Evolutionary conservation across 1,140 invertebrate species (phyloP), one percentile per base, ranked within the genome.

Genomic region (Megalonaias nervosa): DNA sequence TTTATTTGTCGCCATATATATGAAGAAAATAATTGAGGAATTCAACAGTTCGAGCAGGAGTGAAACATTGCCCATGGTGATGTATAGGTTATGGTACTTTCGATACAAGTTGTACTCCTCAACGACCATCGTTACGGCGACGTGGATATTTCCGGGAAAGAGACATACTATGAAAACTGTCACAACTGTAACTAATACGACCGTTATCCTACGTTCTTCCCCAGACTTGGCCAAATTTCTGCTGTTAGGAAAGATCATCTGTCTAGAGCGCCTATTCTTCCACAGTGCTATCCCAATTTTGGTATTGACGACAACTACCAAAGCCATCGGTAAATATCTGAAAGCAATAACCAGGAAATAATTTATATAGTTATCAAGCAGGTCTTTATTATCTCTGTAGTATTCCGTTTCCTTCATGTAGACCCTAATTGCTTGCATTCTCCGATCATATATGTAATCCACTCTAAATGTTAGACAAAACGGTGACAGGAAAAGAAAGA

Each of bases 1-100:
- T 16, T 68, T 71, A 67, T 66, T 81, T 23, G 67, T 66, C n/a
- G 62, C 58, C 72, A 79, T 81, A 62, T 81, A 79, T 23, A 74
- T 70, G 31, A 79, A 61, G 62, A 78, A 79, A 66, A 79, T 81
- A 62, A 67, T 23, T 9, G 71, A 79, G 4, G 75, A 75, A 58
- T 79, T 81, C 59, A 67, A 13, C 11, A 66, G 61, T 26, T 67
- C 77, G 13, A 75, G 65, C 60, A 79, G 58, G 13, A 75, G 13
- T 38, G 65, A 55, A 5, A 81, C 2, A n/a, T 71, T 77, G 55
- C 58, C 75, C 13, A 75, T 15, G 6, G 66, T n/a, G 57, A 71
- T 65, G 65, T 71, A 81, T 17, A 74, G 38, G 64, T 74, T 70
- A 66, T 58, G 26, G 38, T 81, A 77, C 19, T 56, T 71, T 21